Conservation (phyloP, 2,113 vertebrate species). For the Dipodomys spectabilis region DNA sequence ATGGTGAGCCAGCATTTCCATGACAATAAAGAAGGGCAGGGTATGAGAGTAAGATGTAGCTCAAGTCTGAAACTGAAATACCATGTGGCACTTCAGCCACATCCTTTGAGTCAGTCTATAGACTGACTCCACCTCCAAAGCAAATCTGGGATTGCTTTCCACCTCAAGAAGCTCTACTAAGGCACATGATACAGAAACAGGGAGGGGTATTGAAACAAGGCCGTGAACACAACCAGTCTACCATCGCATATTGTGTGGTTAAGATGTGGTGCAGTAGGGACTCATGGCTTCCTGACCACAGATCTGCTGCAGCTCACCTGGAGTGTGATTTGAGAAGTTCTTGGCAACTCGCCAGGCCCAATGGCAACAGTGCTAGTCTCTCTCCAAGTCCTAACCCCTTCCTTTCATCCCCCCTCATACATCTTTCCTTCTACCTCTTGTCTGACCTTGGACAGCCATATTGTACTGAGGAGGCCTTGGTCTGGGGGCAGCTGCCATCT, state of each 20-base stretch:
- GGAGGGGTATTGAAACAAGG: no score
- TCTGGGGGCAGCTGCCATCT: fast-evolving
- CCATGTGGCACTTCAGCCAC: neutral
- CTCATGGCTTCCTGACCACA: fast-evolving
- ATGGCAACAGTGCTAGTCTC: no score
- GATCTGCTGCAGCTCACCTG: neutral
- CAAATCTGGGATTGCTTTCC: neutral
- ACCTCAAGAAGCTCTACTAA: neutral
- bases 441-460: neutral
- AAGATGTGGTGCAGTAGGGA: neutral
- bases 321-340: neutral
- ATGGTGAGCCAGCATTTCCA: neutral
- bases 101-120: fast-evolving
- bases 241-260: neutral
- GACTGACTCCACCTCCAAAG: fast-evolving
- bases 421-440: neutral
- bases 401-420: neutral
- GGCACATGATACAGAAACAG: neutral
- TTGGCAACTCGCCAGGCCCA: neutral
- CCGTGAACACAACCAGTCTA: fast-evolving
- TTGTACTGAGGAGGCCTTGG: neutral
- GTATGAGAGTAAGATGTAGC: neutral
- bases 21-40: fast-evolving
- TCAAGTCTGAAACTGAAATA: neutral
- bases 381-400: neutral